Evolutionary conservation across 2,113 vertebrate species (phyloP), one percentile per base, ranked within the genome.

Genomic region (Microcebus ravelobensis): DNA sequence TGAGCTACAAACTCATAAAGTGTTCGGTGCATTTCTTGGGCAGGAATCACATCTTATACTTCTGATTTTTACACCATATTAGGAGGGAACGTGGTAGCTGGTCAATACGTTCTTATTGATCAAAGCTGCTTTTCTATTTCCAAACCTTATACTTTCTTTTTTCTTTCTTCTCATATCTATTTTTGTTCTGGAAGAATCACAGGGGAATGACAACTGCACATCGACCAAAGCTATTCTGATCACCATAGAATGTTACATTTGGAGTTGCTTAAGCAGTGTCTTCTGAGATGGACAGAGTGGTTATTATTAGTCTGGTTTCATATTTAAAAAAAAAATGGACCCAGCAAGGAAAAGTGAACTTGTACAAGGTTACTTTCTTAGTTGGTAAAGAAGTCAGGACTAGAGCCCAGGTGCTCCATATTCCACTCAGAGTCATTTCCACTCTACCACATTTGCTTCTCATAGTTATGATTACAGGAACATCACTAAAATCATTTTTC

Each of bases 201-300:
- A 20, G n/a, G 8, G 31, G 45, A 63, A 31, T 42, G 27, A 86
- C 48, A 55, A 29, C 39, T 68, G 21, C 3, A 31, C 68, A 8
- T 59, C 85, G 76, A 85, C 20, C 85, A 89, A 39, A 93, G 48
- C 77, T 93, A 86, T 91, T 93, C 34, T 93, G 77, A 11, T 89
- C 68, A 20, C 8, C 6, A n/a, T 77, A 48, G 91, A 93, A 82
- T 82, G 21, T 77, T 82, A 52, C 31, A 31, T 95, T 77, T 91
- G 42, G 77, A 52, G 34, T 34, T 71, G 23, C 52, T 42, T 23
- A 68, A 74, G 23, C 34, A 36, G 3, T 20, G 8, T 77, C 82
- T 91, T 71, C 67, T 89, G 77, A 94, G 59, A 61, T 68, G 67
- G 50, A 50, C 34, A 81, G 23, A 2, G 2, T 15, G 18, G 34